Evolutionary conservation across 2,888 invertebrate genomes (phyloP), one percentile per base, ranked within the genome.

Genomic region (Cryptophagus acutangulus): DNA sequence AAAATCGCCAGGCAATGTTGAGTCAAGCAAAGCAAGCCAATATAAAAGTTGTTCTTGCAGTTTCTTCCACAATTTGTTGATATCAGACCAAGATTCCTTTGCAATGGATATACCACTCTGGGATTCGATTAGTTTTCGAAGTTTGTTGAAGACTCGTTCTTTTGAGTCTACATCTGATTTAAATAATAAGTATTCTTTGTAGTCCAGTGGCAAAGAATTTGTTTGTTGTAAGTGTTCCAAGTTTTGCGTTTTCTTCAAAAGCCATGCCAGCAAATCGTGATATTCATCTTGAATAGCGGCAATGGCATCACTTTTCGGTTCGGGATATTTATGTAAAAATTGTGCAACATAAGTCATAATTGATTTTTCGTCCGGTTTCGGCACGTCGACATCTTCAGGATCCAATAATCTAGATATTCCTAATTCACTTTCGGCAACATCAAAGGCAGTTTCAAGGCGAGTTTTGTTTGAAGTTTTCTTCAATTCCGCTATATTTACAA

Each of bases 301-400:
- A 54, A 86, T 81, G 42, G 84, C 82, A 62, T 83, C 83, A 52
- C 81, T 82, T 71, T 82, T 86, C 36, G 89, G 87, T 74, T 90
- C 89, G 33, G 89, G 89, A 72, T 89, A 90, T 73, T 93, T 92
- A 69, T 95, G 93, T 63, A 96, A 76, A 72, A 96, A 96, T 74
- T 96, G 95, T 26, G 96, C 94, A 47, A 96, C 94, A 69, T 96
- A 96, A 17, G 96, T 96, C 95, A 96, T 96, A 58, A 96, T 91
- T 47, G 93, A 94, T 71, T 91, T 87, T 69, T 96, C 96, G 69
- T 96, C 96, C 2, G 96, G 96, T 66, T 90, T 89, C 17, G 88
- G 84, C 16, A 94, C 93, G 68, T 95, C 94, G 36, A 94, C 93
- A 70, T 94, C 94, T 72, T 95, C 95, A 2, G 95, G 89, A 67